These are phyloP conservation scores for Macrophya alboannulata DNA, from an alignment of 2,888 invertebrate species.

Conservation along the genomic window DNA sequence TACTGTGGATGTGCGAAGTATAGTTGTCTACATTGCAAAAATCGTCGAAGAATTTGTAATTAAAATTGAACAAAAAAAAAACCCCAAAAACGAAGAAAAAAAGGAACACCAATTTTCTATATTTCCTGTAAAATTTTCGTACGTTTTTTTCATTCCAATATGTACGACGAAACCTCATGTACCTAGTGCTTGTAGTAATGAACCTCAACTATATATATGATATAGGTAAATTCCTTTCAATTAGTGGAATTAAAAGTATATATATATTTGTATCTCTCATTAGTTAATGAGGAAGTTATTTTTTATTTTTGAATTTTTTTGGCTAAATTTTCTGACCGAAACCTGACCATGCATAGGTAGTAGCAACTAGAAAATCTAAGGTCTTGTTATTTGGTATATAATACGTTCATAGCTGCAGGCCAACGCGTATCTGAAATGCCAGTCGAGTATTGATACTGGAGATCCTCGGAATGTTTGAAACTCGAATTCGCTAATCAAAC, in stretches of 20 bases:
- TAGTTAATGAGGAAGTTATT: not conserved
- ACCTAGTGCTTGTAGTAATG: not conserved
- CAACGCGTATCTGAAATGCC: not conserved
- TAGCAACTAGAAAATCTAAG: not conserved
- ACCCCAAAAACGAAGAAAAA: too few relatives aligned
- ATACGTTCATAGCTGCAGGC: not conserved
- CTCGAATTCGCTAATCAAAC: constrained; percentile 41
- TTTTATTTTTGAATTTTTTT: not conserved
- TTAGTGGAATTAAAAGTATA: not conserved
- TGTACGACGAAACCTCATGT: not conserved
- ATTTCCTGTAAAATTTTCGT: not conserved
- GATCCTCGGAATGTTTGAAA: constrained; percentile 43
- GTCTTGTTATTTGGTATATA: not conserved
- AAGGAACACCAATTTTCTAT: not conserved
- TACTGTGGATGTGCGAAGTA: too few relatives aligned
- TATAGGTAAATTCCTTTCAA: not conserved
- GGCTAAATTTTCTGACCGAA: not conserved
- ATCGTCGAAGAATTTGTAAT: not conserved
- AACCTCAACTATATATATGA: not conserved
- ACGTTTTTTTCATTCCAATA: not conserved
- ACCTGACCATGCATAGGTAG: not conserved
- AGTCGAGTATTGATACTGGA: not conserved
- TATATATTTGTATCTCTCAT: not conserved
- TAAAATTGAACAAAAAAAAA: not conserved
- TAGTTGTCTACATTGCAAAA: too few relatives aligned